These are phyloP conservation scores for Propithecus perrieri DNA, from an alignment of 2,797 vertebrate genomes.

Conservation along the genomic window DNA sequence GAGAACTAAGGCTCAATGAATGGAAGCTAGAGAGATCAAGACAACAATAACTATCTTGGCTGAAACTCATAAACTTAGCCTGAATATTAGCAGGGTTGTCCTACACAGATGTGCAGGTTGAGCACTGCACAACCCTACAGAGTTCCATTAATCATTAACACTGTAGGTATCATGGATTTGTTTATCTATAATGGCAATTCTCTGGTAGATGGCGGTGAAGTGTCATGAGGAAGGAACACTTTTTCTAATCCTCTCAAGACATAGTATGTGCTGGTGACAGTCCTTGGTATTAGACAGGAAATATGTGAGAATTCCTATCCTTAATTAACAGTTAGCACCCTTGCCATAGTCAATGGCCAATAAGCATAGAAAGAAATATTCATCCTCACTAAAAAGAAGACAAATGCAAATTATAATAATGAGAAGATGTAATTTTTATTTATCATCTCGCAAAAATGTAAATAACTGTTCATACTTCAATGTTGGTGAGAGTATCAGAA, in stretches of 20 bases:
- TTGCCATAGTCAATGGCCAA: conserved; percentile 6
- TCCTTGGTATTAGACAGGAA: background rate
- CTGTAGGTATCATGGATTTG: background rate
- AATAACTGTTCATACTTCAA: conserved; percentile 58
- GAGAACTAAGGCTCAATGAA: background rate
- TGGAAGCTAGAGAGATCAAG: background rate
- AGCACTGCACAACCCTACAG: background rate
- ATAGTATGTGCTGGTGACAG: background rate
- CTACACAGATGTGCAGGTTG: background rate
- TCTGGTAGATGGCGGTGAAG: conserved; percentile 42
- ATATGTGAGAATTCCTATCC: background rate
- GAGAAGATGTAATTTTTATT: conserved; percentile 56
- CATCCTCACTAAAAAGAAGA: conserved; percentile 25
- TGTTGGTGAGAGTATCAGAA: conserved; percentile 54
- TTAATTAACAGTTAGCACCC: background rate
- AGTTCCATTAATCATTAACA: background rate
- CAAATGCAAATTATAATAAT: conserved; percentile 54
- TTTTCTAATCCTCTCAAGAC: background rate
- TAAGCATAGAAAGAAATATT: conserved; percentile 25
- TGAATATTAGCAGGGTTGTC: background rate
- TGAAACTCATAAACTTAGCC: conserved; percentile 12
- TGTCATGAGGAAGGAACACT: background rate
- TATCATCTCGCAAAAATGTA: conserved; percentile 52
- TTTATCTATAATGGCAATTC: background rate
- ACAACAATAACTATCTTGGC: background rate